phyloP scores from a whole-genome alignment of 2,113 vertebrate species.

The Bos indicus region DNA sequence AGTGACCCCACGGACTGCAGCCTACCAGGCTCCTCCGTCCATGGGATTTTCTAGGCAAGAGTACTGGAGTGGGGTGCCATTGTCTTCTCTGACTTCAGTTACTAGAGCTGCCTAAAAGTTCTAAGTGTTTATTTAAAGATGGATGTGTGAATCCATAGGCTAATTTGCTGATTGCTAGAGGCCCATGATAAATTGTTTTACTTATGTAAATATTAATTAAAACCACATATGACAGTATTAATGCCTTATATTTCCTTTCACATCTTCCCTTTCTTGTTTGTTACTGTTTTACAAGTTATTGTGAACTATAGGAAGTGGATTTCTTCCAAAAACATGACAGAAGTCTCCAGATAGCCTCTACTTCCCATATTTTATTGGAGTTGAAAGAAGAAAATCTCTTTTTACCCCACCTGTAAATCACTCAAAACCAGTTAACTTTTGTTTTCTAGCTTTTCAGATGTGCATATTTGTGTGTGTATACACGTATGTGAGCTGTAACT shows the following conservation, averaged over 20 bases:
- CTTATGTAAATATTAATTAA: constrained; percentile 18
- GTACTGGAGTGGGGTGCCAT: no score
- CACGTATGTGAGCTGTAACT: neutral
- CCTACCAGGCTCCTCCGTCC: no score
- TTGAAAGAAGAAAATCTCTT: neutral
- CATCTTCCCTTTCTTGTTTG: neutral
- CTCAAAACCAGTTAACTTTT: neutral
- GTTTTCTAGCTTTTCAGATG: neutral
- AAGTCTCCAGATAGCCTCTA: neutral
- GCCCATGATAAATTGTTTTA: neutral
- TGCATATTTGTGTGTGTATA: neutral
- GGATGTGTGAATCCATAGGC: neutral
- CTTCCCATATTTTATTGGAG: neutral
- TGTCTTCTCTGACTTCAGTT: neutral
- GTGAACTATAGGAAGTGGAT: neutral
- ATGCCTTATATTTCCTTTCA: neutral
- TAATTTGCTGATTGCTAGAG: neutral
- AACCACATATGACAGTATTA: neutral
- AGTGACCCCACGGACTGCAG: no score
- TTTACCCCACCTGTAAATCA: neutral
- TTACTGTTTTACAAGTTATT: constrained; percentile 34
- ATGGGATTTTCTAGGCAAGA: no score
- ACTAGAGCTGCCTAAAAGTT: neutral
- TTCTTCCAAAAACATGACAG: constrained; percentile 2
- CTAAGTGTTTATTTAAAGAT: neutral